A percentile compares a stretch with the other conserved stretches of the same genome.
Conservation (phyloP, 1,140 invertebrate genomes). For the Doryteuthis pealeii region DNA sequence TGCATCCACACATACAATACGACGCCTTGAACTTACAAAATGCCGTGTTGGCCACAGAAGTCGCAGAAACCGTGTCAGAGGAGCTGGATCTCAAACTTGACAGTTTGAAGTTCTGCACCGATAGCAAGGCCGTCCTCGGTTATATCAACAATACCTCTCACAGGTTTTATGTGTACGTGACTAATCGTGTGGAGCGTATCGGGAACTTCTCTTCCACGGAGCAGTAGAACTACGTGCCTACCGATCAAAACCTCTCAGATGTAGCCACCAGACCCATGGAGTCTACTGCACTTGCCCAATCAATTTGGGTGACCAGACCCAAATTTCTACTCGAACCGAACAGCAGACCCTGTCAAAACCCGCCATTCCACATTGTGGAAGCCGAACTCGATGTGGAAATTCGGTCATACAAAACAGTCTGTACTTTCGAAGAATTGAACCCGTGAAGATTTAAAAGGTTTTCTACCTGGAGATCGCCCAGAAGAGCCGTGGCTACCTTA, state of each 20-base stretch:
- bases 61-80: conserved; percentile 6
- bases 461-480: too few species aligned
- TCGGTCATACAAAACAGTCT: too few species aligned
- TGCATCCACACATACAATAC: background rate
- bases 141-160: conserved; percentile 22
- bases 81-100: conserved; percentile 4
- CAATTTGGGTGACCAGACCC: too few species aligned
- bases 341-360: too few species aligned
- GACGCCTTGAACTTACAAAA: conserved; percentile 6
- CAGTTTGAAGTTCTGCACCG: conserved; percentile 8
- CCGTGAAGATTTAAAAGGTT: too few species aligned
- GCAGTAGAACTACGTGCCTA: conserved; percentile 14
- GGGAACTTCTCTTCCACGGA: background rate
- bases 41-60: conserved; percentile 17
- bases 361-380: too few species aligned
- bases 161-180: conserved; percentile 20
- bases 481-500: too few species aligned
- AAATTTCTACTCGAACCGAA: too few species aligned
- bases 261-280: conserved; percentile 17
- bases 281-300: too few species aligned
- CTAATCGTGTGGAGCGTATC: conserved; percentile 18
- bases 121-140: conserved; percentile 22
- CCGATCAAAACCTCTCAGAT: conserved; percentile 22
- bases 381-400: too few species aligned
- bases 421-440: too few species aligned